Evolutionary conservation across 2,888 invertebrate species (phyloP).

Genomic region (Patella depressa): DNA sequence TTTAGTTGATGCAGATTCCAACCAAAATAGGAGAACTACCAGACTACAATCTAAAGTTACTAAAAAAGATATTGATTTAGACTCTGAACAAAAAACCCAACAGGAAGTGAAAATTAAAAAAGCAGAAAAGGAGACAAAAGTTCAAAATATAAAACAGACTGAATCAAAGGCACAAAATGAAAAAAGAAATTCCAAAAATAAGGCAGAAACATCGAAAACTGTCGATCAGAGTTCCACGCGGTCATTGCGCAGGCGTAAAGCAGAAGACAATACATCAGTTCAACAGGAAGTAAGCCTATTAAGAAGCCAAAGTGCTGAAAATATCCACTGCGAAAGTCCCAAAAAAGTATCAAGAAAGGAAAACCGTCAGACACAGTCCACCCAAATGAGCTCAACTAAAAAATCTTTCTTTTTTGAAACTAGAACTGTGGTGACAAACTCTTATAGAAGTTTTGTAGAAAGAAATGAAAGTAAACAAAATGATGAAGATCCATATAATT

Average conservation of each 20-base stretch:
- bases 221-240: not conserved
- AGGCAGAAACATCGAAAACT: not conserved
- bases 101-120: not conserved
- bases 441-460: not conserved
- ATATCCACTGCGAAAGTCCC: not conserved
- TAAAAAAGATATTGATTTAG: too few relatives aligned
- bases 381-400: not conserved
- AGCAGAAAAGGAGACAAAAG: not conserved
- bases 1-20: too few relatives aligned
- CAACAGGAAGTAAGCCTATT: not conserved
- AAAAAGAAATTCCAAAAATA: not conserved
- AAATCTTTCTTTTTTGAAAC: not conserved
- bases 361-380: not conserved
- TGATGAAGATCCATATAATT: conserved; percentile 20
- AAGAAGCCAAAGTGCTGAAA: not conserved
- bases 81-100: too few relatives aligned
- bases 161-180: conserved; percentile 1
- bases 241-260: not conserved
- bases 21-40: too few relatives aligned
- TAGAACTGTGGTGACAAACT: not conserved
- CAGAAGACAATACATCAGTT: not conserved
- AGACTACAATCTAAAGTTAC: too few relatives aligned
- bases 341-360: not conserved
- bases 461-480: not conserved
- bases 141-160: not conserved